phyloP scores from a whole-genome alignment of 2,888 invertebrate species.

The Ophraella communa region DNA sequence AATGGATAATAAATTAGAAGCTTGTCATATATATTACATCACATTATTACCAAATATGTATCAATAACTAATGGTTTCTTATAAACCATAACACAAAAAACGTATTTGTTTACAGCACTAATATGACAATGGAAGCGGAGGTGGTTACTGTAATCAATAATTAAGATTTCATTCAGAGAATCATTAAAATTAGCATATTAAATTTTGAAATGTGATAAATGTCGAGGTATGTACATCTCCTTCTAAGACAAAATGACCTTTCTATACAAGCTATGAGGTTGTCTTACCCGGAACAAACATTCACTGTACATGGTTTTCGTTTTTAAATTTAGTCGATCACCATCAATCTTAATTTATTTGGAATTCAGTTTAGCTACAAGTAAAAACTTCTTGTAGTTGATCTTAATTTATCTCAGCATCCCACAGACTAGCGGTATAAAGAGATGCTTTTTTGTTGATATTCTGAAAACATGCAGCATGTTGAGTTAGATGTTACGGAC shows the following conservation, averaged over 20 bases:
- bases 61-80: not conserved
- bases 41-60: not conserved
- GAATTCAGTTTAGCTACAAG: conserved; percentile 24
- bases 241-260: conserved; percentile 22
- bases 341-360: conserved; percentile 31
- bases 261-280: conserved; percentile 17
- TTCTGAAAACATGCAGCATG: conserved; percentile 16
- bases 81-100: not conserved
- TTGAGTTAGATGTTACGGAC: conserved; percentile 1
- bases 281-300: conserved; percentile 25
- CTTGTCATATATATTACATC: not conserved
- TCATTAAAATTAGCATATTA: conserved; percentile 22
- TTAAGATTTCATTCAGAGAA: conserved; percentile 13
- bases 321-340: conserved; percentile 29
- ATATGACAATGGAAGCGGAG: not conserved
- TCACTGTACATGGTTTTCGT: conserved; percentile 29
- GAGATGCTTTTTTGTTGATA: conserved; percentile 21
- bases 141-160: not conserved
- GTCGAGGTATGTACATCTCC: conserved; percentile 21
- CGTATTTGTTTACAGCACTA: not conserved
- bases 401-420: conserved; percentile 28
- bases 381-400: conserved; percentile 26
- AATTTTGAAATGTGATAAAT: conserved; percentile 24
- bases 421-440: conserved; percentile 26
- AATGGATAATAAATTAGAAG: not conserved